phyloP scores from a whole-genome alignment of 2,113 vertebrate genomes.

The Peucedramus taeniatus region DNA sequence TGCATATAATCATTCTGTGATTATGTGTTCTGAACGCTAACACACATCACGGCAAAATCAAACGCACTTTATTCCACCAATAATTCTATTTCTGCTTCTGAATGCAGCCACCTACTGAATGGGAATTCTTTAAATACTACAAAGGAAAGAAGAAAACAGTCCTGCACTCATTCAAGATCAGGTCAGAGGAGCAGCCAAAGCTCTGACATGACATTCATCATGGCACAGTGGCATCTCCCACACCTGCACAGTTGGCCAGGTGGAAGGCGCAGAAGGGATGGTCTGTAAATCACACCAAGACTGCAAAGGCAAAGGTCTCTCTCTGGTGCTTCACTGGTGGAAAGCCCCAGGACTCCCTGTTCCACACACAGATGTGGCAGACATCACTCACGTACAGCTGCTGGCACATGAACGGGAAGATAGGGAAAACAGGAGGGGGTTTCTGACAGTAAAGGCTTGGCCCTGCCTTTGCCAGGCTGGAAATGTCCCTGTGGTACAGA shows the following conservation, averaged over 20 bases:
- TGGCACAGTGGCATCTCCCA: neutral
- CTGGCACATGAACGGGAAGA: neutral
- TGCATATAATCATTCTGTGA: too few relatives aligned
- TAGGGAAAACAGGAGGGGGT: rapidly evolving
- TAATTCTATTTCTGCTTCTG: conserved; percentile 42
- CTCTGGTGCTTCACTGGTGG: neutral
- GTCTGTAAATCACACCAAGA: rapidly evolving
- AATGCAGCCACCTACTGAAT: conserved; percentile 40
- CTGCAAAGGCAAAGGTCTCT: neutral
- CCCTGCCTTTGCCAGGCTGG: neutral
- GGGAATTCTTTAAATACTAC: neutral
- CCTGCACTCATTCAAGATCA: neutral
- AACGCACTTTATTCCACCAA: neutral
- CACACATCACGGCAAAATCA: neutral
- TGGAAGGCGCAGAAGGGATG: neutral
- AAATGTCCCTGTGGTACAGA: neutral
- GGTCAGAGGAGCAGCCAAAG: conserved; percentile 63
- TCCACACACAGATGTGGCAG: neutral
- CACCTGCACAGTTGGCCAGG: neutral
- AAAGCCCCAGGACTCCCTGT: neutral
- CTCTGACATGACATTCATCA: conserved; percentile 65
- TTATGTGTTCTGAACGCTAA: too few relatives aligned
- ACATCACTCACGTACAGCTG: rapidly evolving
- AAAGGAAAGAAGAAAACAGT: neutral
- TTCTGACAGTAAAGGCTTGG: neutral